These are phyloP conservation scores for Pipa parva DNA, from an alignment of 2,113 vertebrate genomes.

Conservation along the genomic window DNA sequence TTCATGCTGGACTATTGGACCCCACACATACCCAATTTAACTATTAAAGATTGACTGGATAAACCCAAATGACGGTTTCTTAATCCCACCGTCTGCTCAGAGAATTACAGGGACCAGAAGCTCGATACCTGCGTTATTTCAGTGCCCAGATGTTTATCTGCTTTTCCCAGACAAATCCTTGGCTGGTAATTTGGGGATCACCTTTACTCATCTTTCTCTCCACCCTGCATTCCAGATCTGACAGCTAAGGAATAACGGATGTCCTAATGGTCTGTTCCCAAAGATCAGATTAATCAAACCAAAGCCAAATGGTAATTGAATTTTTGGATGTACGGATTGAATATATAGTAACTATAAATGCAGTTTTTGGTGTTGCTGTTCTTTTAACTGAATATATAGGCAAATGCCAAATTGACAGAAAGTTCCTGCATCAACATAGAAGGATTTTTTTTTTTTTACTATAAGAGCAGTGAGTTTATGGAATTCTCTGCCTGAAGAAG, in stretches of 20 bases:
- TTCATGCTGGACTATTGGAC: neutral
- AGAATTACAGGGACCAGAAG: slow-evolving; percentile 44
- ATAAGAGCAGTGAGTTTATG: too few relatives aligned
- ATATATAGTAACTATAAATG: too few relatives aligned
- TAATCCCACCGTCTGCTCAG: slow-evolving; percentile 45
- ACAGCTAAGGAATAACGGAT: slow-evolving; percentile 15
- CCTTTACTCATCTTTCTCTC: slow-evolving; percentile 5
- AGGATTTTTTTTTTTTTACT: too few relatives aligned
- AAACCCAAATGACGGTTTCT: slow-evolving; percentile 32
- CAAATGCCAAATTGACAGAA: too few relatives aligned
- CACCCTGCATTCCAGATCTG: slow-evolving; percentile 29
- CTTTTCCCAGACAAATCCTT: slow-evolving; percentile 24
- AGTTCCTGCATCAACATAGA: too few relatives aligned
- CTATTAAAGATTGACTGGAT: neutral
- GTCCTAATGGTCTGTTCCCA: neutral
- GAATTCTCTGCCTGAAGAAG: too few relatives aligned
- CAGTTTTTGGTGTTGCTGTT: too few relatives aligned
- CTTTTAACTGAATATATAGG: too few relatives aligned
- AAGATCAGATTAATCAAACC: too few relatives aligned
- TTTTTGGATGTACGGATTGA: too few relatives aligned
- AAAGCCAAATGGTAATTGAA: too few relatives aligned
- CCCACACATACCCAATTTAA: slow-evolving; percentile 4
- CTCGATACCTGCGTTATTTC: slow-evolving; percentile 46
- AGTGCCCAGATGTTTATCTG: slow-evolving; percentile 45
- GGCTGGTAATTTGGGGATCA: neutral